Evolutionary conservation across 2,888 invertebrate species (phyloP).

Genomic region (Cosmopolites sordidus): DNA sequence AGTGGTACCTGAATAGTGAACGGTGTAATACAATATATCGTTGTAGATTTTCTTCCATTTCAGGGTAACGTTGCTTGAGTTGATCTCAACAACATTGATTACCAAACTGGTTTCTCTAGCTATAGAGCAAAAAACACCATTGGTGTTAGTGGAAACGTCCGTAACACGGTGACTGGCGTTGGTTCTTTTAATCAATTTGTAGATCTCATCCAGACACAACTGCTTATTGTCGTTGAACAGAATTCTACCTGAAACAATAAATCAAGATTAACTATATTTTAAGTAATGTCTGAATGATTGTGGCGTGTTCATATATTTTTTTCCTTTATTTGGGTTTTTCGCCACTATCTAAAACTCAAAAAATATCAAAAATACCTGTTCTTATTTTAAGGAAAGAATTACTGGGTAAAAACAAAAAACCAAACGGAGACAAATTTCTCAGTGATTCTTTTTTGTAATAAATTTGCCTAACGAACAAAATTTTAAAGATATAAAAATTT

Average conservation of each 20-base stretch:
- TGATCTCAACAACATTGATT: constrained; percentile 41
- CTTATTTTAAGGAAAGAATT: too few relatives aligned
- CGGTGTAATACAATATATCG: constrained; percentile 48
- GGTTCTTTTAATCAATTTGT: constrained; percentile 51
- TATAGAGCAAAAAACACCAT: constrained; percentile 56
- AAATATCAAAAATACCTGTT: too few relatives aligned
- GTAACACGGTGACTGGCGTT: constrained; percentile 47
- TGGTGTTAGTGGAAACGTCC: constrained; percentile 59
- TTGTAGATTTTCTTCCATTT: constrained; percentile 41
- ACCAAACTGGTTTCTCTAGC: constrained; percentile 48
- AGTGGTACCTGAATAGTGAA: constrained; percentile 62
- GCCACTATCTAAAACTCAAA: too few relatives aligned
- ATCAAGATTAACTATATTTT: too few relatives aligned
- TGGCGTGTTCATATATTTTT: too few relatives aligned
- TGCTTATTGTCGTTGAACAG: constrained; percentile 76
- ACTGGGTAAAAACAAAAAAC: too few relatives aligned
- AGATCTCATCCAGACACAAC: constrained; percentile 67
- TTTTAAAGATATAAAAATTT: too few relatives aligned
- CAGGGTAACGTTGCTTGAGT: constrained; percentile 45
- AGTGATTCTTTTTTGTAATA: too few relatives aligned
- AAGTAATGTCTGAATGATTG: too few relatives aligned
- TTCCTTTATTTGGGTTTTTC: too few relatives aligned
- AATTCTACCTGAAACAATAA: constrained; percentile 42
- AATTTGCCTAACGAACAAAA: too few relatives aligned
- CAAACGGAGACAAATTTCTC: too few relatives aligned